Evolutionary conservation across 2,888 invertebrate species (phyloP).

Genomic region (Cynaeus angustus): DNA sequence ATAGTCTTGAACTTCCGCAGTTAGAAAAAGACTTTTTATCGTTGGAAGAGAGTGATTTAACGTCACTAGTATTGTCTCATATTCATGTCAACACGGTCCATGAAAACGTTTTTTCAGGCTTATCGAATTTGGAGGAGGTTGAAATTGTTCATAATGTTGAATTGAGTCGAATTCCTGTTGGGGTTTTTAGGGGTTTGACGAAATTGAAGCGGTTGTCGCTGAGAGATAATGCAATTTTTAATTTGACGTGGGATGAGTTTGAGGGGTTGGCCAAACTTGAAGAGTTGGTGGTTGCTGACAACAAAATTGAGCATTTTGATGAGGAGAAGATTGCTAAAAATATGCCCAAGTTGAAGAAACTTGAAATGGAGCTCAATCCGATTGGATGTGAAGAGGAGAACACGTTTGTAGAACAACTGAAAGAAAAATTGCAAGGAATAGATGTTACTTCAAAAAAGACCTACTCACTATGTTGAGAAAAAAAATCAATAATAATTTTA

Average conservation of each 20-base stretch:
- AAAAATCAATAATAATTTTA: no score
- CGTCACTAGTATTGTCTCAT: background rate
- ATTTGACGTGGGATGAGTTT: constrained; percentile 32
- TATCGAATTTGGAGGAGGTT: constrained; percentile 15
- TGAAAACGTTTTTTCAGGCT: constrained; percentile 3
- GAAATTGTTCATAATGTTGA: constrained; percentile 9
- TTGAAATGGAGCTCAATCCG: background rate
- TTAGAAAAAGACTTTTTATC: constrained; percentile 7
- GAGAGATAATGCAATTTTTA: constrained; percentile 1
- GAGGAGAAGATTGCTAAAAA: background rate
- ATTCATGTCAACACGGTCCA: constrained; percentile 1
- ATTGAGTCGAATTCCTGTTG: background rate
- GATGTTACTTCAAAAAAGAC: no score
- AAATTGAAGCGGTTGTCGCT: constrained; percentile 14
- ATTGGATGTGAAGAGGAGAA: background rate
- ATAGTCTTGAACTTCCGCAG: background rate
- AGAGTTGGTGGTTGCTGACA: constrained; percentile 9
- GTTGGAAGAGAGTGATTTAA: background rate
- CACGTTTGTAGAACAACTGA: background rate
- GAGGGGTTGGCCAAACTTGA: constrained; percentile 17
- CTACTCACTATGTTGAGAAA: no score
- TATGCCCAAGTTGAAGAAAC: constrained; percentile 3
- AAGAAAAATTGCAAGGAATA: no score
- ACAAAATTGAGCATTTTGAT: constrained; percentile 7
- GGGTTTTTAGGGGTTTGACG: constrained; percentile 4